phyloP scores from a whole-genome alignment of 2,888 invertebrate genomes.

The Psylliodes chrysocephalus region DNA sequence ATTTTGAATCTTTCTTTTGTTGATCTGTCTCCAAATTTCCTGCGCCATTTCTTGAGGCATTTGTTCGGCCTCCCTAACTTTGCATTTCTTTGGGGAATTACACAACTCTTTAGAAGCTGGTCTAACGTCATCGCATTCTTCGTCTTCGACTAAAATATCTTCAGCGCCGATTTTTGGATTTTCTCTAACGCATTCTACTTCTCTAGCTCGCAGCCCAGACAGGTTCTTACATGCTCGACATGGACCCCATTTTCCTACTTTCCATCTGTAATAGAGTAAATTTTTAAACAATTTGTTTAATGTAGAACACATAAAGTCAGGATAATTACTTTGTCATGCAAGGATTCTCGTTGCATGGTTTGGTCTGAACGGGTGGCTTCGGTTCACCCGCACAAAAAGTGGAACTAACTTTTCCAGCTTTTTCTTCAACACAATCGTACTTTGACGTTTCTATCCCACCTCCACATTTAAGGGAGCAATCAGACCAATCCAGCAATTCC shows the following conservation, averaged over 20 bases:
- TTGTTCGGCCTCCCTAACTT: slow-evolving; percentile 42
- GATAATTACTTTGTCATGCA: slow-evolving; percentile 67
- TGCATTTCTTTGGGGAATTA: slow-evolving; percentile 57
- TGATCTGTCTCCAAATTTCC: slow-evolving; percentile 58
- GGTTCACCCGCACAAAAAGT: slow-evolving; percentile 64
- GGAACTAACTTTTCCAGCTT: slow-evolving; percentile 71
- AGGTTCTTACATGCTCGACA: slow-evolving; percentile 69
- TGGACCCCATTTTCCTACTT: slow-evolving; percentile 72
- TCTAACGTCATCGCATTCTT: slow-evolving; percentile 56
- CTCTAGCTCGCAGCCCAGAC: slow-evolving; percentile 63
- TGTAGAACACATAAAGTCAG: too few species aligned
- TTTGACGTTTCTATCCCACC: slow-evolving; percentile 68
- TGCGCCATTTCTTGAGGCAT: slow-evolving; percentile 54
- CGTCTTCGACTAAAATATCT: slow-evolving; percentile 63
- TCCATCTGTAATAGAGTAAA: slow-evolving; percentile 66
- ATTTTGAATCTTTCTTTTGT: slow-evolving; percentile 32
- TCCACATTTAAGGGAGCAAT: slow-evolving; percentile 73
- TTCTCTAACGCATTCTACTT: slow-evolving; percentile 66
- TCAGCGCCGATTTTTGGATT: slow-evolving; percentile 63
- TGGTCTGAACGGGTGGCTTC: slow-evolving; percentile 62
- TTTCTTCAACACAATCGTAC: slow-evolving; percentile 70
- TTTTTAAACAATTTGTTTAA: too few species aligned
- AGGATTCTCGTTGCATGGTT: slow-evolving; percentile 65
- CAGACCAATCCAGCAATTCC: slow-evolving; percentile 72
- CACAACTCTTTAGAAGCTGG: slow-evolving; percentile 60